These are phyloP conservation scores for Drosophila pullipes DNA, from an alignment of 2,888 invertebrate species.

Conservation along the genomic window DNA sequence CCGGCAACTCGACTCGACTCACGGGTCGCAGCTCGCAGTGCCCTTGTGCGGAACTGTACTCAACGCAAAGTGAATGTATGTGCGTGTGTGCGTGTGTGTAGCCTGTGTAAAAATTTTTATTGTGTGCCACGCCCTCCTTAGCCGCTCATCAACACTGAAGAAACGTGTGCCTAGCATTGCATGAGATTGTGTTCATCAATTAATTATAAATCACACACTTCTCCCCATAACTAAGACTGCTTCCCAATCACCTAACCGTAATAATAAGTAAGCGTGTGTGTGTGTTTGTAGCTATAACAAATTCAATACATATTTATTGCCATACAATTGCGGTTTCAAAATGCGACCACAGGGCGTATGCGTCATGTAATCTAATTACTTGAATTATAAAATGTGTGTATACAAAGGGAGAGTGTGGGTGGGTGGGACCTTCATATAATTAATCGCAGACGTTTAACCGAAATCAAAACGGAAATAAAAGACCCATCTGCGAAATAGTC, in stretches of 20 bases:
- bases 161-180: conserved; percentile 30
- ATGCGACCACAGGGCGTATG: conserved; percentile 32
- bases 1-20: conserved; percentile 9
- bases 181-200: conserved; percentile 69
- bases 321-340: conserved; percentile 34
- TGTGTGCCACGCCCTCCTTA: conserved; percentile 23
- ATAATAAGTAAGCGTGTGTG: background rate
- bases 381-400: conserved; percentile 1
- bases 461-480: too few relatives aligned
- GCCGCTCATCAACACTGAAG: conserved; percentile 16
- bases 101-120: background rate
- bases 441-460: background rate
- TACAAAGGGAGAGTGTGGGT: background rate
- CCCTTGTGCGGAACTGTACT: conserved; percentile 63
- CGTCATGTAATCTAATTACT: conserved; percentile 34
- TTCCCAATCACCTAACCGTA: conserved; percentile 15
- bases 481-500: too few relatives aligned
- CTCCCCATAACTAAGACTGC: conserved; percentile 20
- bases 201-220: conserved; percentile 68
- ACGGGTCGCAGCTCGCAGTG: conserved; percentile 10
- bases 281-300: conserved; percentile 28
- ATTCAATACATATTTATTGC: conserved; percentile 46
- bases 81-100: background rate
- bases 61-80: conserved; percentile 2
- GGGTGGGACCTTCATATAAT: background rate